Evolutionary conservation across 2,888 invertebrate species (phyloP), one percentile per base, ranked within the genome.

Genomic region (Erebia palarica): DNA sequence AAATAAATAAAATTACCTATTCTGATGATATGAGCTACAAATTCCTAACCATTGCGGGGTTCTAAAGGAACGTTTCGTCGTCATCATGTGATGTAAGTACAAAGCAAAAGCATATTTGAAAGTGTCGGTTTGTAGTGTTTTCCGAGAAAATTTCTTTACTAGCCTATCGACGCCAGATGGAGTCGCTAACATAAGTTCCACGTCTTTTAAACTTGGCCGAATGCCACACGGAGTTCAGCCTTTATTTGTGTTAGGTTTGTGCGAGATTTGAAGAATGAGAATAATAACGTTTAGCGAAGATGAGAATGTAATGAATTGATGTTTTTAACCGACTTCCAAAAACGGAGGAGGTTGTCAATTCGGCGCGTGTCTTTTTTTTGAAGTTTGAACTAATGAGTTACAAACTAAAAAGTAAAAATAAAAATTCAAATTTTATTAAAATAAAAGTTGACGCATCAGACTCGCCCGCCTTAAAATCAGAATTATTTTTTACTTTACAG

Each of bases 151-250:
- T 49, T 36, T 42, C 59, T 63, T 47, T n/a, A 44, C 13, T 47
- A 11, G 65, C 21, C 57, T 67, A 66, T 61, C 61, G 61, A n/a
- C 66, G 57, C 66, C 70, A 70, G 61, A 66, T 66, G 66, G 66
- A 70, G 60, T 18, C 59, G 42, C 66, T 49, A 53, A 66, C 66
- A 66, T 49, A 61, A 61, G 18, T 67, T 70, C 36, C 21, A 66
- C 55, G 36, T 66, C 44, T 57, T 65, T 57, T 63, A 14, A 16
- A 61, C 61, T 70, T 70, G 70, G 70, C 61, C 61, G 16, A 47
- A 47, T 66, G 70, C 70, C 66, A 66, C 47, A 63, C 18, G 21
- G 47, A 57, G 66, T 63, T 70, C 61, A 67, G 18, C 47, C 14
- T 61, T 66, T 55, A 70, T 55, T 60, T 49, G 36, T 70, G 66